Conservation (phyloP, 2,113 vertebrate species). For the Naja naja region DNA sequence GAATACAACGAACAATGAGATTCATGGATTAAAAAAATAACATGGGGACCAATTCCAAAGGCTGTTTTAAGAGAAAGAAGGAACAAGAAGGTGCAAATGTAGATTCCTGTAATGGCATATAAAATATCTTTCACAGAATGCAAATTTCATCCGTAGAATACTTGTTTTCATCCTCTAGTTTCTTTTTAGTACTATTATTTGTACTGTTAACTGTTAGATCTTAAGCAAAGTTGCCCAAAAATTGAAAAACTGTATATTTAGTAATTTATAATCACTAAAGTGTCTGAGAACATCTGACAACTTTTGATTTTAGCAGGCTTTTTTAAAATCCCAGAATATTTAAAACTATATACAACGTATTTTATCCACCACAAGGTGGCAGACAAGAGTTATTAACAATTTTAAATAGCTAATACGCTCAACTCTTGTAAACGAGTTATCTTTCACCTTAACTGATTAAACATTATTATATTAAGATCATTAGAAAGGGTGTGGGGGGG, state of each 20-base stretch:
- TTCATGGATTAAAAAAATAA: too few species aligned
- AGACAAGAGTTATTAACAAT: neutral
- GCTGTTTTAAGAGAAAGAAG: neutral
- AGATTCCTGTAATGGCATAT: neutral
- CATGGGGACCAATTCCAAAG: too few species aligned
- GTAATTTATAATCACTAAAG: neutral
- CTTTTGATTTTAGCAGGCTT: neutral
- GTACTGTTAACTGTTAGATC: neutral
- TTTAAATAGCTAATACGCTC: neutral
- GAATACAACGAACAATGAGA: neutral
- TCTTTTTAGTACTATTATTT: neutral
- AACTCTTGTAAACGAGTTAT: neutral
- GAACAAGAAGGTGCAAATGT: neutral
- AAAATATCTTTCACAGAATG: neutral
- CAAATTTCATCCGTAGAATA: neutral
- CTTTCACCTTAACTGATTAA: neutral
- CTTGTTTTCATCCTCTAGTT: neutral
- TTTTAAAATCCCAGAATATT: neutral
- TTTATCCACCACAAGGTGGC: slow-evolving; percentile 13
- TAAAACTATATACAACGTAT: neutral
- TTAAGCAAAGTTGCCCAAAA: neutral
- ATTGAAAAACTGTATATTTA: neutral
- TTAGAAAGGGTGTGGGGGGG: neutral
- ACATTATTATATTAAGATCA: neutral
- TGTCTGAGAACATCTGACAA: neutral